phyloP scores from a whole-genome alignment of 1,140 invertebrate genomes.

The Euura lappo region DNA sequence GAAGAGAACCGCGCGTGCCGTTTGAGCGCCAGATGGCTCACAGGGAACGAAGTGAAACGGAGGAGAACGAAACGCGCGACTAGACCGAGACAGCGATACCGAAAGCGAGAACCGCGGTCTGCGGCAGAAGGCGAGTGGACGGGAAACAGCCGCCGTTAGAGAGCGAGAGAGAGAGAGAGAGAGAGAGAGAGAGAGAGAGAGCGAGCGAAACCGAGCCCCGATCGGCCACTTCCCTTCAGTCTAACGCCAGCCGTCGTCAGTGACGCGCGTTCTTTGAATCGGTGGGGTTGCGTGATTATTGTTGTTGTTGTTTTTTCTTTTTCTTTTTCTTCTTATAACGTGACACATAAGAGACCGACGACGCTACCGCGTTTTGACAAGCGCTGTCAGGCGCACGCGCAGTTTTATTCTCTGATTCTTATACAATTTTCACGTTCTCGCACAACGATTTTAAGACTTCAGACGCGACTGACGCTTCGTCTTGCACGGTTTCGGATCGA shows the following conservation, averaged over 20 bases:
- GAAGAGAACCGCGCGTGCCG: slow-evolving; percentile 35
- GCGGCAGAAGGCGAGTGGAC: slow-evolving; percentile 24
- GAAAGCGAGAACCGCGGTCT: slow-evolving; percentile 29
- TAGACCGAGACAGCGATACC: slow-evolving; percentile 6
- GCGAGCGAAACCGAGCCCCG: slow-evolving; percentile 37
- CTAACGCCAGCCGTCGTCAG: slow-evolving; percentile 42
- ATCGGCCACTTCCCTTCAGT: slow-evolving; percentile 38
- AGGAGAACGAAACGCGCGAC: background rate
- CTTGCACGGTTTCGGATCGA: too few relatives aligned
- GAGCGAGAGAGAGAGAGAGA: slow-evolving; percentile 23
- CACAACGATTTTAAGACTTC: too few relatives aligned
- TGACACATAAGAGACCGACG: too few relatives aligned
- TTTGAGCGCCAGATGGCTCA: slow-evolving; percentile 42
- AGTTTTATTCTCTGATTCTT: background rate
- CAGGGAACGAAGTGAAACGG: background rate
- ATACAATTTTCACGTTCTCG: too few relatives aligned
- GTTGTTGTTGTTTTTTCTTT: too few relatives aligned
- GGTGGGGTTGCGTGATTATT: background rate
- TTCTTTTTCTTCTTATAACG: too few relatives aligned
- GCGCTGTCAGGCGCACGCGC: slow-evolving; percentile 18
- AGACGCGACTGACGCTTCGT: too few relatives aligned
- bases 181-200: slow-evolving; percentile 20
- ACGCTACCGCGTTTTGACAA: background rate
- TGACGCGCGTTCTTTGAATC: slow-evolving; percentile 15
- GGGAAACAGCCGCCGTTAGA: slow-evolving; percentile 14